These are phyloP conservation scores for Drosophila tanythrix DNA, from an alignment of 2,888 invertebrate genomes.

Conservation along the genomic window DNA sequence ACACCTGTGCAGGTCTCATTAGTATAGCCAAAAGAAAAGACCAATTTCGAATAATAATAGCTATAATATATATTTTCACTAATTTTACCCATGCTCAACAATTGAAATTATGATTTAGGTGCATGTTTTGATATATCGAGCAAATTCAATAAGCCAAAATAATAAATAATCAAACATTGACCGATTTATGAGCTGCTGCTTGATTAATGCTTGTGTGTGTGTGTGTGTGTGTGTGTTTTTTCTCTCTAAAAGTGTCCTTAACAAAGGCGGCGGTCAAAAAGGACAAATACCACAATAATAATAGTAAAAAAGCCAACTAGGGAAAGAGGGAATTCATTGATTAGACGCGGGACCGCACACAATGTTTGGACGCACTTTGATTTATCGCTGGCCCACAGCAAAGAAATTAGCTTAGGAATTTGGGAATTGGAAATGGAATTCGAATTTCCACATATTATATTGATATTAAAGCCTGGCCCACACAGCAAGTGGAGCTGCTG, in stretches of 20 bases:
- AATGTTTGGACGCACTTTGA: constrained; percentile 56
- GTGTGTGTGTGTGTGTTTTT: neutral
- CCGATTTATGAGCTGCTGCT: constrained; percentile 44
- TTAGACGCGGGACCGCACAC: constrained; percentile 66
- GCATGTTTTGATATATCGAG: constrained; percentile 61
- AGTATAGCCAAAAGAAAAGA: constrained; percentile 8
- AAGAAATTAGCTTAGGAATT: constrained; percentile 64
- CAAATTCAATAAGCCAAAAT: constrained; percentile 39
- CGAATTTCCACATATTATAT: constrained; percentile 2
- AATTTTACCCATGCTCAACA: constrained; percentile 48
- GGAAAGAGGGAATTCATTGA: constrained; percentile 54
- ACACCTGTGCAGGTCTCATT: constrained; percentile 37
- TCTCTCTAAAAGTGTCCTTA: constrained; percentile 22
- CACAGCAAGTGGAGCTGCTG: constrained; percentile 51
- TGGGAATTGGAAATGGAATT: constrained; percentile 29
- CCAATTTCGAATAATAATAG: constrained; percentile 29
- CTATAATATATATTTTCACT: constrained; percentile 29
- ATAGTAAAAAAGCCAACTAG: neutral
- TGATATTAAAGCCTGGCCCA: constrained; percentile 27
- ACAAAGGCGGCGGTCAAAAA: constrained; percentile 40
- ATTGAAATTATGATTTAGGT: constrained; percentile 72
- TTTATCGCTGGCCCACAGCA: constrained; percentile 51
- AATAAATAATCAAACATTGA: constrained; percentile 52
- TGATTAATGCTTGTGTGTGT: constrained; percentile 45
- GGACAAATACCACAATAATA: constrained; percentile 33